Conservation (phyloP, 2,797 vertebrate genomes). For the Morus bassanus region DNA sequence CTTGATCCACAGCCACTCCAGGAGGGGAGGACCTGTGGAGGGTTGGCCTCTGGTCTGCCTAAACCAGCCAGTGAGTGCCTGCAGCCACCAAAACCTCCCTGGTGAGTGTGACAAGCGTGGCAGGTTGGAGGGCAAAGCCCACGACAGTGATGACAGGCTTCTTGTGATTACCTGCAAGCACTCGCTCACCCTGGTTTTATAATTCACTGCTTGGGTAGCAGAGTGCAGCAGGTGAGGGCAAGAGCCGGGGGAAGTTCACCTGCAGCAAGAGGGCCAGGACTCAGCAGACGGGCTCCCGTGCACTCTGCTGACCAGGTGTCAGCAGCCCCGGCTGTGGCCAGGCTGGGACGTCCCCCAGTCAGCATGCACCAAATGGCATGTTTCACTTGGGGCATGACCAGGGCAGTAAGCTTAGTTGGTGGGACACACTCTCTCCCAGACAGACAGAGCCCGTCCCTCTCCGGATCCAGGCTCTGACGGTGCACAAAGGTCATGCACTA, state of each 20-base stretch:
- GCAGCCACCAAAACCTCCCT: background rate
- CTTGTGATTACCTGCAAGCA: background rate
- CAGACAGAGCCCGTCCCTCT: background rate
- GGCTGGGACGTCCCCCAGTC: background rate
- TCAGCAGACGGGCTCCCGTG: rapidly evolving
- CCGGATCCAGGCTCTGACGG: background rate
- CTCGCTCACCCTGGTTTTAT: background rate
- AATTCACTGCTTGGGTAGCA: background rate
- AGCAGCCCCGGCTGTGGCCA: background rate
- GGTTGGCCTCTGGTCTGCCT: background rate
- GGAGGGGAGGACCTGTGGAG: background rate
- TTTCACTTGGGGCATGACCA: no score
- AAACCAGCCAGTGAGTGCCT: background rate
- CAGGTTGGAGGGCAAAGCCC: background rate
- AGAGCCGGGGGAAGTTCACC: background rate
- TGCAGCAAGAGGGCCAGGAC: background rate
- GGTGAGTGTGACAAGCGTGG: rapidly evolving
- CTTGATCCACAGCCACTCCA: background rate
- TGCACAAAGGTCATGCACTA: background rate
- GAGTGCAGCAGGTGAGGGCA: rapidly evolving
- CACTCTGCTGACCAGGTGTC: rapidly evolving
- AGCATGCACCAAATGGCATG: rapidly evolving
- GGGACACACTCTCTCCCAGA: background rate
- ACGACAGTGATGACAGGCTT: background rate
- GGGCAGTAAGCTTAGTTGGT: background rate